These are phyloP conservation scores for Propithecus perrieri DNA, from an alignment of 2,797 vertebrate species.

Conservation along the genomic window DNA sequence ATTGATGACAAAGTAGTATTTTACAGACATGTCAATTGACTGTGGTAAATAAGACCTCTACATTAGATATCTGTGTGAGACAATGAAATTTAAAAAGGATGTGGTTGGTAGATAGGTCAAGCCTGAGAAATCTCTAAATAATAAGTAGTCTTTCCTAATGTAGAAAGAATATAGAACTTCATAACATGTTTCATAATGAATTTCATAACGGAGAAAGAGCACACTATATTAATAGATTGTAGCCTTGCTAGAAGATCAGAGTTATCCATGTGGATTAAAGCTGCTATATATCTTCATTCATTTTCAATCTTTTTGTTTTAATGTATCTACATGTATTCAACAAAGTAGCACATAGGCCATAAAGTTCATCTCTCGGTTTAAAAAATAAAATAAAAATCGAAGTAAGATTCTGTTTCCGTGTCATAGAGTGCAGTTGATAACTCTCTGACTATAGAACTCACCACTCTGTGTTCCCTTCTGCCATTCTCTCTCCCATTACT, in stretches of 20 bases:
- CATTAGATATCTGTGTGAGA: neutral
- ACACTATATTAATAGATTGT: neutral
- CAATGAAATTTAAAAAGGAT: neutral
- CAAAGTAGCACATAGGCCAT: neutral
- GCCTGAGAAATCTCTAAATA: neutral
- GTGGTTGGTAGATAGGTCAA: neutral
- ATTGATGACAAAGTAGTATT: neutral
- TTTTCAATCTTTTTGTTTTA: too few relatives aligned
- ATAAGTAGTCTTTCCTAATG: neutral
- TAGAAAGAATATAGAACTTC: neutral
- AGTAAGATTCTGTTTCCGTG: neutral
- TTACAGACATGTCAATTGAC: neutral
- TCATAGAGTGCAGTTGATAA: neutral
- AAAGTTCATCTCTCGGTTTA: neutral
- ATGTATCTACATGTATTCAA: neutral
- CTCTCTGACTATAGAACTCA: neutral
- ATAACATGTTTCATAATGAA: neutral
- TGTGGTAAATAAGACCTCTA: neutral
- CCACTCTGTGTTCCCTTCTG: neutral
- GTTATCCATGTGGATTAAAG: neutral
- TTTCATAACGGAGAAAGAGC: neutral
- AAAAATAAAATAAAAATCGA: neutral
- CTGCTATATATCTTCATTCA: rapidly evolving
- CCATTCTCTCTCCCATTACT: neutral
- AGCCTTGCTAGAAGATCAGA: neutral